These are phyloP conservation scores for Micoletzkya japonica DNA, from an alignment of 2,888 invertebrate genomes.

Conservation along the genomic window DNA sequence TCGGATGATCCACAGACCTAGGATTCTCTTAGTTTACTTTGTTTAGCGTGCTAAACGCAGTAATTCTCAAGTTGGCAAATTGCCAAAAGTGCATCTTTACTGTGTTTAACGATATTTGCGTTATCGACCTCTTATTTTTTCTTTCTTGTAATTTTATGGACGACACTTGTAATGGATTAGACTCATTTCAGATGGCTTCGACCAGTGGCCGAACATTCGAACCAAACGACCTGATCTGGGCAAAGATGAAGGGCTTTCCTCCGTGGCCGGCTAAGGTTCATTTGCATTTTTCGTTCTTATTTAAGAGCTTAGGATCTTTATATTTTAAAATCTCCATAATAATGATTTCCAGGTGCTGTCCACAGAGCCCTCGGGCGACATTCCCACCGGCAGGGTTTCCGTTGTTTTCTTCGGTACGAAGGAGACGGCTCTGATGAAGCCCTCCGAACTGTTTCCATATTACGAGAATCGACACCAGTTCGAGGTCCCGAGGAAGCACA, in stretches of 20 bases:
- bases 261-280: conserved; percentile 95
- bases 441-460: conserved; percentile 49
- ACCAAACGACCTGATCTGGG: conserved; percentile 78
- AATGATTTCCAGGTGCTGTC: conserved; percentile 35
- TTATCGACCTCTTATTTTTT: no score
- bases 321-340: background rate
- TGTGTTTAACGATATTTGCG: no score
- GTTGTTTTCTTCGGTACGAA: conserved; percentile 60
- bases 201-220: conserved; percentile 37
- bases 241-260: conserved; percentile 92
- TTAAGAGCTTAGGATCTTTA: no score
- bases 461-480: conserved; percentile 34
- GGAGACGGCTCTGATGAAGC: conserved; percentile 58
- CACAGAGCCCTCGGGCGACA: conserved; percentile 37
- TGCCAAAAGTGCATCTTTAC: no score
- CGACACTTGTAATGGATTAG: no score
- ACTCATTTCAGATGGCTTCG: conserved; percentile 1
- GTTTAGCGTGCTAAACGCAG: no score
- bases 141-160: no score
- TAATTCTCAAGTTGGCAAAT: no score
- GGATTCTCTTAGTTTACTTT: no score
- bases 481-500: conserved; percentile 52
- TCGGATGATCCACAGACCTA: no score
- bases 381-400: conserved; percentile 41
- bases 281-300: no score